Percentiles rank a stretch among this genome's conserved stretches.
These are phyloP conservation scores for Acipenser transmontanus DNA, from an alignment of 2,797 vertebrate species.

Conservation along the genomic window DNA sequence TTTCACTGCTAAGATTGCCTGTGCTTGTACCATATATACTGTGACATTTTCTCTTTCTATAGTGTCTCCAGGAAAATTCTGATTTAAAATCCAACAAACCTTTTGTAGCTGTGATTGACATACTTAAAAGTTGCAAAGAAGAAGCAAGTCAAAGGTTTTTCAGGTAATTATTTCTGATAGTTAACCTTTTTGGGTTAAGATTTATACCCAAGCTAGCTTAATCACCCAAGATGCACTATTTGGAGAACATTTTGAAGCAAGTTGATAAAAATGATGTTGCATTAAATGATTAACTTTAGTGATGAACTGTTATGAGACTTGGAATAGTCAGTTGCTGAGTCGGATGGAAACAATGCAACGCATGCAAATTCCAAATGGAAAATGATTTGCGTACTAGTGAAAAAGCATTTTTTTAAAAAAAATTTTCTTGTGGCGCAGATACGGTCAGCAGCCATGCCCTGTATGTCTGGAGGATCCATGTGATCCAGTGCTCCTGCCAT, in stretches of 20 bases:
- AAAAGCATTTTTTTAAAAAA: too few species aligned
- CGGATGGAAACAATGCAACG: too few species aligned
- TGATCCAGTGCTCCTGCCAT: slow-evolving; percentile 74
- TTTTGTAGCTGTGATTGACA: slow-evolving; percentile 67
- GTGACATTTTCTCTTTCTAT: slow-evolving; percentile 16
- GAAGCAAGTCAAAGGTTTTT: slow-evolving; percentile 49
- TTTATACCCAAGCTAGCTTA: too few species aligned
- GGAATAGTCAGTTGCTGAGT: too few species aligned
- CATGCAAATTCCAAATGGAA: too few species aligned
- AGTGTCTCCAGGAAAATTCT: slow-evolving; percentile 70
- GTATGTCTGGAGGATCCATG: slow-evolving; percentile 69
- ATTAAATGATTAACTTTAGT: too few species aligned
- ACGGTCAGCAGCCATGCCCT: slow-evolving; percentile 54
- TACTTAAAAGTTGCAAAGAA: slow-evolving; percentile 75
- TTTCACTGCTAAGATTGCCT: slow-evolving; percentile 17
- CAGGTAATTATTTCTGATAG: slow-evolving; percentile 53
- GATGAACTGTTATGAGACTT: too few species aligned
- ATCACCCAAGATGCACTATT: too few species aligned
- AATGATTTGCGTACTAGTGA: too few species aligned
- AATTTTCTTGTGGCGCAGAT: slow-evolving; percentile 50
- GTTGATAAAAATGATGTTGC: too few species aligned
- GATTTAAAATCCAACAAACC: slow-evolving; percentile 70
- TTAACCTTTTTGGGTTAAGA: too few species aligned
- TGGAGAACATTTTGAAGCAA: too few species aligned
- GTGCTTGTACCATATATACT: background rate